Evolutionary conservation across 2,113 vertebrate species (phyloP), one percentile per base, ranked within the genome.

Genomic region (Aldabrachelys gigantea): DNA sequence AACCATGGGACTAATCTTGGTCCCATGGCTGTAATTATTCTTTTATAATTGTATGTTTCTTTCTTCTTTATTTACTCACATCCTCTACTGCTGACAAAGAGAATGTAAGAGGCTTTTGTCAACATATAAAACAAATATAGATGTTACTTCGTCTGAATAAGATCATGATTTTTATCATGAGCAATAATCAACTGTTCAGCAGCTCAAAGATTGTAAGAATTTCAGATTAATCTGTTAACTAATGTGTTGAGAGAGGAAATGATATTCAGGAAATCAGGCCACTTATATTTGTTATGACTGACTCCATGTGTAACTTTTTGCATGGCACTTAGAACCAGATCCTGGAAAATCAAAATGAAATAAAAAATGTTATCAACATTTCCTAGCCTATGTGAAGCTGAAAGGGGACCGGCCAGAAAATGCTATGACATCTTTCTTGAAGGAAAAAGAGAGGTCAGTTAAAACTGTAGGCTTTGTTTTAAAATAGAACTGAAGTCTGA

Each of bases 221-320:
- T 80, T 57, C 49, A 75, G 87, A 84, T 90, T 91, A 80, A 76
- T 90, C 92, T 90, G 25, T 82, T 94, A 53, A 52, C 87, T 83
- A 93, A 52, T 59, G 75, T 88, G 35, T 27, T 16, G 5, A 90
- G 52, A 56, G 56, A 81, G 14, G 59, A 96, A 93, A 88, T 54
- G 3, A 1, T 47, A 10, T 50, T 4, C 9, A 78, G 65, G 59
- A n/a, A 69, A n/a, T n/a, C 14, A n/a, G 5, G 1, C 83, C 59
- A 89, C 8, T 50, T 80, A 79, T 52, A 75, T 82, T 53, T 94
- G 59, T 44, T 88, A 69, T 90, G 80, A 94, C 56, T 87, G 29
- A 7, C 10, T 72, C 76, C 7, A 24, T 84, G 27, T 80, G 35
- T 54, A 81, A 72, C 31, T 27, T 62, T 44, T n/a, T 8, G 17